phyloP scores from a whole-genome alignment of 2,888 invertebrate species.

The Brassicogethes aeneus region DNA sequence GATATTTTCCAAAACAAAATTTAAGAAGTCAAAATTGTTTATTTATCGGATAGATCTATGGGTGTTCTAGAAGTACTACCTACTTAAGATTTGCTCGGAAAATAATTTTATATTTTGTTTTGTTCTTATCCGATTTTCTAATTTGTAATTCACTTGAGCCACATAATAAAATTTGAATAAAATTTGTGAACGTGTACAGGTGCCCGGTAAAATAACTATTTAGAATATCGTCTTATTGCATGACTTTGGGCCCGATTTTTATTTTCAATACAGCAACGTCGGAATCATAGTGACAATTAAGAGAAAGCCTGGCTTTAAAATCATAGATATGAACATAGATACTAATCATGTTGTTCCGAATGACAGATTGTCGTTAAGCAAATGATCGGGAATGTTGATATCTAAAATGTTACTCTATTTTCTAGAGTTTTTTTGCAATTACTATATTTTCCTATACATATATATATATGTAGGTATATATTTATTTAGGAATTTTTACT shows the following conservation, averaged over 20 bases:
- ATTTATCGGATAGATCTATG: not conserved
- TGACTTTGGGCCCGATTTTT: constrained; percentile 18
- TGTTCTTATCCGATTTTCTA: constrained; percentile 1
- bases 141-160: constrained; percentile 13
- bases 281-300: constrained; percentile 12
- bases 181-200: constrained; percentile 29
- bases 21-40: not conserved
- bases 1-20: not conserved
- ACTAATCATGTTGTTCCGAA: constrained; percentile 4
- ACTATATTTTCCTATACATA: too few relatives aligned
- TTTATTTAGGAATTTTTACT: too few relatives aligned
- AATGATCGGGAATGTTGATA: constrained; percentile 31
- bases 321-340: constrained; percentile 1
- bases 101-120: too few relatives aligned
- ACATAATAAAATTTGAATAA: constrained; percentile 12
- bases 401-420: not conserved
- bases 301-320: too few relatives aligned
- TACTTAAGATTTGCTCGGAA: too few relatives aligned
- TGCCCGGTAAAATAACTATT: constrained; percentile 24
- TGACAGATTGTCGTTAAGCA: constrained; percentile 35
- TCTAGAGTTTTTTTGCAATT: too few relatives aligned
- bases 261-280: constrained; percentile 15
- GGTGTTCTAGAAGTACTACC: too few relatives aligned
- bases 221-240: constrained; percentile 29
- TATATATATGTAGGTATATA: too few relatives aligned